Conservation (phyloP, 2,888 invertebrate species). For the Sympetrum striolatum region DNA sequence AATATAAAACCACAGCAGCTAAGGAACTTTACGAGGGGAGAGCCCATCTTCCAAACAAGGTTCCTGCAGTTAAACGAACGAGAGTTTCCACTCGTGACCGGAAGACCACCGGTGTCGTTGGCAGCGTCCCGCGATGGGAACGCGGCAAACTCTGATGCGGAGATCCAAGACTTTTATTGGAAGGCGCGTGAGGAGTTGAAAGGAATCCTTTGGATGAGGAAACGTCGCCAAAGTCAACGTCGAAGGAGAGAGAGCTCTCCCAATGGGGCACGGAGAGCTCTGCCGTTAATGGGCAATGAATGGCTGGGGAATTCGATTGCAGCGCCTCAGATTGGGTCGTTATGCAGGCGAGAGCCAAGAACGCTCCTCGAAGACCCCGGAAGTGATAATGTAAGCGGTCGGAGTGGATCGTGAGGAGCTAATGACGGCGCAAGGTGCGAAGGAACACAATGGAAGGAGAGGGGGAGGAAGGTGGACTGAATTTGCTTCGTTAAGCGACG, state of each 20-base stretch:
- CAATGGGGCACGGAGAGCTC: conserved; percentile 11
- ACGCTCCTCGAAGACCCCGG: conserved; percentile 8
- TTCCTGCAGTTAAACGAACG: neutral
- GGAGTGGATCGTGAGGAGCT: neutral
- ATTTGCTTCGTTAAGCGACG: too few species aligned
- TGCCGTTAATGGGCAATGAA: conserved; percentile 33
- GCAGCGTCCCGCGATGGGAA: neutral
- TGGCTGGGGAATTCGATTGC: conserved; percentile 13
- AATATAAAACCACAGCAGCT: too few species aligned
- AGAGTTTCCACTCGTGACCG: neutral
- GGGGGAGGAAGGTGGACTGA: neutral
- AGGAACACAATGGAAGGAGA: conserved; percentile 1
- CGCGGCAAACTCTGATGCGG: neutral
- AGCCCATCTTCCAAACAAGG: too few species aligned
- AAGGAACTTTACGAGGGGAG: too few species aligned
- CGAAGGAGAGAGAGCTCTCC: neutral
- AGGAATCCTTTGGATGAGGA: neutral
- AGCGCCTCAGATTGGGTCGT: neutral
- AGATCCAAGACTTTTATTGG: neutral
- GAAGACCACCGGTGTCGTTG: neutral
- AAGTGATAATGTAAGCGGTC: conserved; percentile 16
- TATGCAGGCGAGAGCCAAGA: neutral
- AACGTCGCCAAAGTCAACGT: neutral
- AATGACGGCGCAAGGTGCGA: neutral
- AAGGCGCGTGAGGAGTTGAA: neutral